These are phyloP conservation scores for Fissipunctia ypsillon DNA, from an alignment of 2,888 invertebrate species.

Conservation along the genomic window DNA sequence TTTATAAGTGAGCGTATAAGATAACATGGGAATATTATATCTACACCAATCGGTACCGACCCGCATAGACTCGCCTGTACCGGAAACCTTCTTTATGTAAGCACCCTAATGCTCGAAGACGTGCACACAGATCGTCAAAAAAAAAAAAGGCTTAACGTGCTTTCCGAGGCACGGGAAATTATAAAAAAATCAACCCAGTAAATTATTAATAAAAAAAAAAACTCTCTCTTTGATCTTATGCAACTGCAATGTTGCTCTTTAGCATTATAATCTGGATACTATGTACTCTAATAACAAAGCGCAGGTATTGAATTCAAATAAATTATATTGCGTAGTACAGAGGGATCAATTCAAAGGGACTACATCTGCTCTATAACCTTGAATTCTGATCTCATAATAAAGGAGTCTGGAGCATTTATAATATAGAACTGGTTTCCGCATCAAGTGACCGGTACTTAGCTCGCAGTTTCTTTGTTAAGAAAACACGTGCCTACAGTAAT, in stretches of 20 bases:
- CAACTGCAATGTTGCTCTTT: neutral
- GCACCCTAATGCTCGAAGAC: too few relatives aligned
- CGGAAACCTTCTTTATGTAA: too few relatives aligned
- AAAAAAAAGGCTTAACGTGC: too few relatives aligned
- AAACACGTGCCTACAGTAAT: constrained; percentile 1
- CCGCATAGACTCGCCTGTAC: too few relatives aligned
- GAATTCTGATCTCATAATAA: constrained; percentile 13
- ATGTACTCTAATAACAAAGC: constrained; percentile 5
- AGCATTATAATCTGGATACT: constrained; percentile 6
- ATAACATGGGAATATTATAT: too few relatives aligned
- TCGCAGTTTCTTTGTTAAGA: constrained; percentile 21
- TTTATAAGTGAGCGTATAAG: too few relatives aligned
- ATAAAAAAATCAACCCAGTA: too few relatives aligned
- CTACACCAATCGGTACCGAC: too few relatives aligned
- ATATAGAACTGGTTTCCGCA: constrained; percentile 13
- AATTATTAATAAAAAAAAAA: neutral
- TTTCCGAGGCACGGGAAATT: too few relatives aligned
- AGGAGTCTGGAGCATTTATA: constrained; percentile 13
- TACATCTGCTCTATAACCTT: constrained; percentile 41
- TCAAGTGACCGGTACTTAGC: constrained; percentile 30
- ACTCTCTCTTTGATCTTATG: neutral
- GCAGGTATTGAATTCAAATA: constrained; percentile 28
- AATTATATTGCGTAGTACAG: neutral
- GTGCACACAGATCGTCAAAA: too few relatives aligned
- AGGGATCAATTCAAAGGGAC: constrained; percentile 6